phyloP scores from a whole-genome alignment of 2,888 invertebrate genomes.

The Lasioglossum malachurum region DNA sequence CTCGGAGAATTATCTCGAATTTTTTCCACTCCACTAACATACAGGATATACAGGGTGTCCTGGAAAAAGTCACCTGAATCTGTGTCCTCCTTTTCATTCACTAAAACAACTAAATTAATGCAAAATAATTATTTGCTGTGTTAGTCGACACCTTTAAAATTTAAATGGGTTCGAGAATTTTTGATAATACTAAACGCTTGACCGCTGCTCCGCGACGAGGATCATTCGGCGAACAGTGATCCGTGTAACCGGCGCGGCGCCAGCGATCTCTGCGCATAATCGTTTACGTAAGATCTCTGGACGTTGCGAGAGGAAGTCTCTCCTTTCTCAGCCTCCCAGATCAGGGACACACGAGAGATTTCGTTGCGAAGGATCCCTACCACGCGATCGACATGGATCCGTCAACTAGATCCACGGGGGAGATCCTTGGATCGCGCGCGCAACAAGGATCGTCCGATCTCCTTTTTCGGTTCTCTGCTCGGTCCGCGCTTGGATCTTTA shows the following conservation, averaged over 20 bases:
- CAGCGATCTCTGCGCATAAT: constrained; percentile 44
- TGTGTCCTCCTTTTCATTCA: too few relatives aligned
- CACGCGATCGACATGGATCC: constrained; percentile 1
- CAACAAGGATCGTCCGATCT: not conserved
- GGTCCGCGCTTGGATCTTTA: not conserved
- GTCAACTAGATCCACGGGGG: not conserved
- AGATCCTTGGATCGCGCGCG: not conserved
- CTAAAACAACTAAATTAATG: too few relatives aligned
- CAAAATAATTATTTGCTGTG: too few relatives aligned
- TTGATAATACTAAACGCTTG: not conserved
- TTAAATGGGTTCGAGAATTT: too few relatives aligned
- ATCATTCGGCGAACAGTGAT: constrained; percentile 22
- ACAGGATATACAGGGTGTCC: not conserved
- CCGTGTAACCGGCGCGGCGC: constrained; percentile 29
- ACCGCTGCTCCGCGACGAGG: constrained; percentile 31
- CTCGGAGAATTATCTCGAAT: not conserved
- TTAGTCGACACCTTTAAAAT: too few relatives aligned
- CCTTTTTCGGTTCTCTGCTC: not conserved
- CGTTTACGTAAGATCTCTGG: constrained; percentile 40
- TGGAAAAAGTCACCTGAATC: not conserved
- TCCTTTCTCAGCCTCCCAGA: not conserved
- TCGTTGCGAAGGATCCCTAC: not conserved
- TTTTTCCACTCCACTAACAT: not conserved
- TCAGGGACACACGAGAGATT: not conserved
- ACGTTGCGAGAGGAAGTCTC: constrained; percentile 25